Conservation (phyloP, 2,113 vertebrate species). For the Plestiodon gilberti region DNA sequence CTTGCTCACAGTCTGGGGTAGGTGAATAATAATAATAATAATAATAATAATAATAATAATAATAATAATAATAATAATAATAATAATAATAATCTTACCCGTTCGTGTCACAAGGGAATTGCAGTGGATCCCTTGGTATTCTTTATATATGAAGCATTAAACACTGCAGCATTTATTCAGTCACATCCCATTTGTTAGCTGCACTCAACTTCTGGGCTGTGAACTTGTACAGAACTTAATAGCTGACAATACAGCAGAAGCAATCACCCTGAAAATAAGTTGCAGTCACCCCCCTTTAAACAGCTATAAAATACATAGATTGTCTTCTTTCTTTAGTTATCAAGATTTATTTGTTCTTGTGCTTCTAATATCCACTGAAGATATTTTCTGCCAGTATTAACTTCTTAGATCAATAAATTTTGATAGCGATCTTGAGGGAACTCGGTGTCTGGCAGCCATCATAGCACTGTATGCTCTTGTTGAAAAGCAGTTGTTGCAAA, state of each 20-base stretch:
- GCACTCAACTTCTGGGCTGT: slow-evolving; percentile 17
- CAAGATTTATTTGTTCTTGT: slow-evolving; percentile 65
- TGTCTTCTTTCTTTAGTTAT: slow-evolving; percentile 55
- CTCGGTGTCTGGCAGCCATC: slow-evolving; percentile 41
- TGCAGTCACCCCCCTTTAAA: slow-evolving; percentile 25
- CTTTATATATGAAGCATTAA: neutral
- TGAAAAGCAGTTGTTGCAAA: slow-evolving; percentile 44
- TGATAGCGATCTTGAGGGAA: slow-evolving; percentile 48
- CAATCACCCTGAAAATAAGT: slow-evolving; percentile 42
- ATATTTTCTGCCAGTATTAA: slow-evolving; percentile 56
- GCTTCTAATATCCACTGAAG: slow-evolving; percentile 52
- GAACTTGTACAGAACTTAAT: slow-evolving; percentile 26
- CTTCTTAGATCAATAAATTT: slow-evolving; percentile 64
- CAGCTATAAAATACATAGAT: slow-evolving; percentile 50
- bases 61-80: too few relatives aligned
- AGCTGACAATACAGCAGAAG: slow-evolving; percentile 31
- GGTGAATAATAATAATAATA: too few relatives aligned
- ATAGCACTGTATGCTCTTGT: slow-evolving; percentile 28
- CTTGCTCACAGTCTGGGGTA: too few relatives aligned
- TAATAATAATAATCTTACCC: too few relatives aligned
- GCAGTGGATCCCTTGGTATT: too few relatives aligned
- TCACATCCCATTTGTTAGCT: neutral
- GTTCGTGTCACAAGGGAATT: too few relatives aligned
- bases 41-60: too few relatives aligned
- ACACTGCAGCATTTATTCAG: neutral